These are phyloP conservation scores for Nycticebus coucang DNA, from an alignment of 2,113 vertebrate species.

Conservation along the genomic window DNA sequence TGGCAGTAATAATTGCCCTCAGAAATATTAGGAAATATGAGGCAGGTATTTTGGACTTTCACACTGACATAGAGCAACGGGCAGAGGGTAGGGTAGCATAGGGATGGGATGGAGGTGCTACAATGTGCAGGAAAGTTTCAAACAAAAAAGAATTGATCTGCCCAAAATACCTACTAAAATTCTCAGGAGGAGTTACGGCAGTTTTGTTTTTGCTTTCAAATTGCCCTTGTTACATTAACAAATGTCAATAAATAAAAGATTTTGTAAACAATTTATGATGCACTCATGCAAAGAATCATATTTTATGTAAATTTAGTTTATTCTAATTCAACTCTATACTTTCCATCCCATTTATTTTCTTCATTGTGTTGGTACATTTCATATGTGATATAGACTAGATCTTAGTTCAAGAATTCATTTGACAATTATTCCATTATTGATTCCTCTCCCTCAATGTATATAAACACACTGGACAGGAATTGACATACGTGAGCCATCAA, in stretches of 20 bases:
- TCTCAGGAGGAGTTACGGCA: not conserved
- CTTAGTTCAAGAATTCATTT: not conserved
- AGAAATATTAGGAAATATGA: conserved; percentile 5
- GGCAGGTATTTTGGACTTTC: not conserved
- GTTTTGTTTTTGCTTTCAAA: conserved; percentile 47
- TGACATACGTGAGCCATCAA: not conserved
- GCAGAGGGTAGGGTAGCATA: not conserved
- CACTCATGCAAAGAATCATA: conserved; percentile 19
- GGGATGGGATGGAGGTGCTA: not conserved
- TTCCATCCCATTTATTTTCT: not conserved
- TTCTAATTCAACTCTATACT: not conserved
- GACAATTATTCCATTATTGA: not conserved
- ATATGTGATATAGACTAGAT: not conserved
- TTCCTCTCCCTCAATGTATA: not conserved
- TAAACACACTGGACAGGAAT: not conserved
- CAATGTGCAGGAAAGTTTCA: not conserved
- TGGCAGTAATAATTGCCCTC: not conserved
- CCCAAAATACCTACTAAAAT: not conserved
- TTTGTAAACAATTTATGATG: not conserved
- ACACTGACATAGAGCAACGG: not conserved
- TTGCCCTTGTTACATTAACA: not conserved
- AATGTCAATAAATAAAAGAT: not conserved
- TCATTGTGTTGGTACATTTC: not conserved
- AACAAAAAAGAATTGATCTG: not conserved
- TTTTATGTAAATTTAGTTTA: conserved; percentile 24